Conservation (phyloP, 2,113 vertebrate species). For the Sander vitreus region DNA sequence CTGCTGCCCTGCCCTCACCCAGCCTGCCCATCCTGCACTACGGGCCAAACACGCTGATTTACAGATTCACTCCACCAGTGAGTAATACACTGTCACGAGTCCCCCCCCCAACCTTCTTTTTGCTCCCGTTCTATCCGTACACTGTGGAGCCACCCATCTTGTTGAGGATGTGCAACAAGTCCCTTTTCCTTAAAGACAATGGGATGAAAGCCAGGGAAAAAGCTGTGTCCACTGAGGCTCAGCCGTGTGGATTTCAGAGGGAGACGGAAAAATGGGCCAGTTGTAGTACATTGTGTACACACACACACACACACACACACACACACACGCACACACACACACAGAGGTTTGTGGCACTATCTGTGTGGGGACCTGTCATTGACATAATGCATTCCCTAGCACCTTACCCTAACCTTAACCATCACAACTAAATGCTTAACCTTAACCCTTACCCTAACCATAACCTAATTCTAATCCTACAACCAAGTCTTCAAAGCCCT, state of each 20-base stretch:
- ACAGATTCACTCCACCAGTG: conserved; percentile 82
- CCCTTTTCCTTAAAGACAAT: conserved; percentile 71
- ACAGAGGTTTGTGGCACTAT: background rate
- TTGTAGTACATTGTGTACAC: conserved; percentile 51
- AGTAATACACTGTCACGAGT: conserved; percentile 50
- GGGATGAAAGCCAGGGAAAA: conserved; percentile 80
- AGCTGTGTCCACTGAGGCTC: conserved; percentile 56
- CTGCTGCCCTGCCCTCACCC: conserved; percentile 70
- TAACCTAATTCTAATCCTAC: too few species aligned
- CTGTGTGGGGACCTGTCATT: too few species aligned
- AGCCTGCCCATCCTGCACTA: conserved; percentile 85
- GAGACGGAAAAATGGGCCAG: conserved; percentile 74
- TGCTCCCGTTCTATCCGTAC: conserved; percentile 34
- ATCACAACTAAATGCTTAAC: too few species aligned
- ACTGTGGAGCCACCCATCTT: conserved; percentile 41
- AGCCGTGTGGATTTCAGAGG: conserved; percentile 46
- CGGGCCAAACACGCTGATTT: conserved; percentile 73
- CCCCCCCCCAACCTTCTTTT: background rate
- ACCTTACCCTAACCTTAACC: too few species aligned
- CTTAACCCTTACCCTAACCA: too few species aligned
- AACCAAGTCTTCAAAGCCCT: too few species aligned
- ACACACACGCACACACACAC: conserved; percentile 32
- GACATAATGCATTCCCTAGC: too few species aligned
- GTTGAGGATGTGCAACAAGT: conserved; percentile 56
- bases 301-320: conserved; percentile 20